These are phyloP conservation scores for Hylomyscus alleni DNA, from an alignment of 2,797 vertebrate genomes.

Conservation along the genomic window DNA sequence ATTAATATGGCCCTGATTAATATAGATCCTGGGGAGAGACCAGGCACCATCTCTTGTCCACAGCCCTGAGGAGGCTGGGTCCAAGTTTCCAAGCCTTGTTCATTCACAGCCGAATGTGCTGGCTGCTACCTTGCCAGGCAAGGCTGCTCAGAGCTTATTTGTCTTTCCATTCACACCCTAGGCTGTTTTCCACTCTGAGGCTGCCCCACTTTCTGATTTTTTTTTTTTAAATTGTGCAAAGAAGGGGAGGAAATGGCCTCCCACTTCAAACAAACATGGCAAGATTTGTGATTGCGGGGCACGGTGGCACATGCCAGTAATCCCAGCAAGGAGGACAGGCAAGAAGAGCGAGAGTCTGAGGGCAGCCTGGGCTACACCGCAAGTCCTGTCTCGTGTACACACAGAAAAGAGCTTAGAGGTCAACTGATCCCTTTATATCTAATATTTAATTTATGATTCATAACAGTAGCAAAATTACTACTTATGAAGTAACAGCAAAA, in stretches of 20 bases:
- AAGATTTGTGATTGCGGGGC: background rate
- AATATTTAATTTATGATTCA: background rate
- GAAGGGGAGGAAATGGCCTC: background rate
- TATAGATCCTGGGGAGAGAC: background rate
- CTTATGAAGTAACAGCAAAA: background rate
- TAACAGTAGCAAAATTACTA: background rate
- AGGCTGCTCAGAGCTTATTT: background rate
- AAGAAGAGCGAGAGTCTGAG: background rate
- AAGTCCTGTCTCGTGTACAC: background rate
- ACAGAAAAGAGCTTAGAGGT: background rate
- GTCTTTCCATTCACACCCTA: constrained; percentile 1
- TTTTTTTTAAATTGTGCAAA: background rate
- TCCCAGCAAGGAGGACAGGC: background rate
- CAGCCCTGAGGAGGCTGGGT: background rate
- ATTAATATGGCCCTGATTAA: background rate
- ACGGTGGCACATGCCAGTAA: background rate
- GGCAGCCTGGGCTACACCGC: background rate
- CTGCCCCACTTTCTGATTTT: background rate
- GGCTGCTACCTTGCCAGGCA: background rate
- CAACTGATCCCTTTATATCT: background rate
- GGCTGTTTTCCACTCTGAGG: background rate
- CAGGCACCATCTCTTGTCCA: background rate
- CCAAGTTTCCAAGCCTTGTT: background rate
- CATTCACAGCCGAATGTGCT: background rate
- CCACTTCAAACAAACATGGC: background rate